Evolutionary conservation across 2,888 invertebrate species (phyloP), one percentile per base, ranked within the genome.

Genomic region (Agrotis ipsilon): DNA sequence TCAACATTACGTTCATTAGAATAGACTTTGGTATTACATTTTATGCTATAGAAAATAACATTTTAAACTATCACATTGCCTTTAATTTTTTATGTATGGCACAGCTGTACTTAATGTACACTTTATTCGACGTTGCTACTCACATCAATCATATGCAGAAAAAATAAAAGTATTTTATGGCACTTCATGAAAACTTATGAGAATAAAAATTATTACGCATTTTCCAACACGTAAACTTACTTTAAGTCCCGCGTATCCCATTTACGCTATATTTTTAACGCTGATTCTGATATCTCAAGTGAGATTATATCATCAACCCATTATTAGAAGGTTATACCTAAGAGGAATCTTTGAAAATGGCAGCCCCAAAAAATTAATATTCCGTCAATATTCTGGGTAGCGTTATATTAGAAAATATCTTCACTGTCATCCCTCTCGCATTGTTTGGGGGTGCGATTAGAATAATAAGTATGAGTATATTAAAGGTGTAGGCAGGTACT

Each of bases 371-470:
- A 74, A 78, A 78, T 84, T 77, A 84, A 82, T 84, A 82, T 85
- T 72, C 74, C 78, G 46, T 63, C 69, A 60, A 74, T 82, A 82
- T 80, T 75, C 69, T 45, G 59, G 64, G 66, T 65, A 46, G 57
- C 62, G 72, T 76, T 70, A 78, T 87, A 88, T 86, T 75, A 82
- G 71, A 86, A 87, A 88, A 88, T 88, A 87, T 80, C 76, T 82
- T 69, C 52, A 66, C 68, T 77, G 71, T 71, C 78, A 81, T 68
- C 60, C 63, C 73, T 59, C 49, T 49, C 58, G 67, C 57, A 72
- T 72, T 79, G 59, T 68, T 82, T 57, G 21, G 48, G 52, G 48
- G 62, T 76, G 75, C 68, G 59, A 43, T 55, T 57, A 46, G 84
- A 82, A 81, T 82, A 69, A 46, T 60, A 73, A 79, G 27, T 4